phyloP scores from a whole-genome alignment of 2,888 invertebrate genomes.

The Tachystola acroxantha region DNA sequence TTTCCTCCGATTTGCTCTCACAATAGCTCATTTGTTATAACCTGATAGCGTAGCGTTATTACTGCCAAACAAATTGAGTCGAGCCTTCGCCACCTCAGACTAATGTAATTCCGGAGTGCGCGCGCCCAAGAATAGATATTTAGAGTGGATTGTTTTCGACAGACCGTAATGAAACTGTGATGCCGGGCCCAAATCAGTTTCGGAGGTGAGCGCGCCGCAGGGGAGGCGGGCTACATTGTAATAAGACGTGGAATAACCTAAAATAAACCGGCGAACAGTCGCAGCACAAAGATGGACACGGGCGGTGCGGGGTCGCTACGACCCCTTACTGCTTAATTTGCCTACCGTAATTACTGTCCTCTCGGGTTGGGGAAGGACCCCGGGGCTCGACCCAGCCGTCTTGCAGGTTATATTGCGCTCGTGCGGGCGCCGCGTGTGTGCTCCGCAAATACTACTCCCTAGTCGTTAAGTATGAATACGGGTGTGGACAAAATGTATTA shows the following conservation, averaged over 20 bases:
- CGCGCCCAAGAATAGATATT: slow-evolving; percentile 77
- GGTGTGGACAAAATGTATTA: slow-evolving; percentile 78
- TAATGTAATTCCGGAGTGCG: slow-evolving; percentile 76
- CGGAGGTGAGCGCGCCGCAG: slow-evolving; percentile 74
- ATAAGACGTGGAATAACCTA: slow-evolving; percentile 75
- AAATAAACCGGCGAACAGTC: slow-evolving; percentile 64
- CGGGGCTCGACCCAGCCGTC: slow-evolving; percentile 68
- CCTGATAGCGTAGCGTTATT: slow-evolving; percentile 75
- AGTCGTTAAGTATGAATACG: slow-evolving; percentile 77
- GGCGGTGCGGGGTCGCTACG: slow-evolving; percentile 44
- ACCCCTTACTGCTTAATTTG: slow-evolving; percentile 79
- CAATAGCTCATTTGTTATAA: slow-evolving; percentile 78
- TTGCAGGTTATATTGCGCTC: slow-evolving; percentile 73
- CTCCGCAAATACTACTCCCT: slow-evolving; percentile 73
- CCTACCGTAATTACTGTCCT: slow-evolving; percentile 80
- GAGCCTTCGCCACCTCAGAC: slow-evolving; percentile 78
- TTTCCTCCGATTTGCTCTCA: slow-evolving; percentile 68
- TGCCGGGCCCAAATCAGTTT: slow-evolving; percentile 74
- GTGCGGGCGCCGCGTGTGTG: slow-evolving; percentile 75
- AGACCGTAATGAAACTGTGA: slow-evolving; percentile 78
- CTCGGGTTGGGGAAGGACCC: slow-evolving; percentile 70
- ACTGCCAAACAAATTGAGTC: slow-evolving; percentile 77
- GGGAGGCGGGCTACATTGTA: slow-evolving; percentile 74
- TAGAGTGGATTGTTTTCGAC: slow-evolving; percentile 79
- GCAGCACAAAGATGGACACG: slow-evolving; percentile 70